phyloP scores from a whole-genome alignment of 2,113 vertebrate genomes.

The Lonchura striata region DNA sequence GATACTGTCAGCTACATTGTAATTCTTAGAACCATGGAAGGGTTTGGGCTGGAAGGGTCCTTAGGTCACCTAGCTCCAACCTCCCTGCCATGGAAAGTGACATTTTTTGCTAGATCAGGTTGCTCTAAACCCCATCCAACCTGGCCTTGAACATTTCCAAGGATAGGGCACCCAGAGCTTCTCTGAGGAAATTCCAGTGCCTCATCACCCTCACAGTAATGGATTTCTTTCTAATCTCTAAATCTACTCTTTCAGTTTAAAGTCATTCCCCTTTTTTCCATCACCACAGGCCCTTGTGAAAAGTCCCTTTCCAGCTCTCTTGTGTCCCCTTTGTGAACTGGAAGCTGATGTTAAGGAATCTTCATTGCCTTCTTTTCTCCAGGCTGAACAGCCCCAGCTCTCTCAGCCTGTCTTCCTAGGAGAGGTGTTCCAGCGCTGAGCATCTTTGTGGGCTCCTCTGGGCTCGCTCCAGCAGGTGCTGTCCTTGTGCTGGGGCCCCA shows the following conservation, averaged over 20 bases:
- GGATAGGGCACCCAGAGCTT: not conserved
- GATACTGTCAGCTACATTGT: not conserved
- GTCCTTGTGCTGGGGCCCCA: not conserved
- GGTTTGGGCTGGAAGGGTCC: not conserved
- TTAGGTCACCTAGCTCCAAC: not conserved
- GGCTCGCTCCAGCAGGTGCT: not conserved
- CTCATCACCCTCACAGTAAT: not conserved
- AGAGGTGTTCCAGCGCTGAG: not conserved
- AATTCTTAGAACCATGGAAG: not conserved
- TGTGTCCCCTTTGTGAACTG: not conserved
- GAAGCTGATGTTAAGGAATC: not conserved
- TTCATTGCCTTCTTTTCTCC: not conserved
- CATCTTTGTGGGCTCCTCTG: not conserved
- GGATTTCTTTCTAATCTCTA: not conserved
- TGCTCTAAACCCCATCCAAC: not conserved
- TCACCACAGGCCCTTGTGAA: not conserved
- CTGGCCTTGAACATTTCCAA: not conserved
- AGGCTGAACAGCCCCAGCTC: not conserved
- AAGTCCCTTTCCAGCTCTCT: not conserved
- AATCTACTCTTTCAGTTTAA: not conserved
- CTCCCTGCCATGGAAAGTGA: not conserved
- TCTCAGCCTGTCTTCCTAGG: not conserved
- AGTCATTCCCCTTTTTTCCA: not conserved
- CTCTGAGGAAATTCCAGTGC: not conserved
- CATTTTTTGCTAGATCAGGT: not conserved